Base-by-base conservation (phyloP, 2,888 invertebrate species). In the Coecobrya sp. region DNA sequence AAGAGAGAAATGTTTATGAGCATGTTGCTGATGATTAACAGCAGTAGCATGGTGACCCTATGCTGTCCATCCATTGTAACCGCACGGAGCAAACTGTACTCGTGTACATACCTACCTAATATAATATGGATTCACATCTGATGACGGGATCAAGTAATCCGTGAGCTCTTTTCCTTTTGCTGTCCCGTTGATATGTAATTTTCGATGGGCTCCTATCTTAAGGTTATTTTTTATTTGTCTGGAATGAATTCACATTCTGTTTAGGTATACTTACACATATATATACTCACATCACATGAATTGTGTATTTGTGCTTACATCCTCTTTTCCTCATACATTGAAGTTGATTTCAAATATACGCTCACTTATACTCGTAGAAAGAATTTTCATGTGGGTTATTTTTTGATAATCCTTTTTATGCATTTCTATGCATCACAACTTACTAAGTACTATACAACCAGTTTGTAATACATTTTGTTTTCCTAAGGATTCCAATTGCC, bases 401-500 rank as follows among this genome's bases (percentile, higher is more conserved):
- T 13, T 2, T 30, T 30, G 36, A 70, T 70, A 70, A 70, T 70
- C 68, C 68, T 11, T 30, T 36, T 36, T 7, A 30, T 30, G 68
- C 36, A 16, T 0, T 13, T 10, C 30, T 13, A 70, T 27, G 13
- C 22, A 27, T 27, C 30, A 70, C 68, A 8, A 70, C 68, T n/a
- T n/a, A n/a, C n/a, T n/a, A n/a, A n/a, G n/a, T n/a, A n/a, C n/a
- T n/a, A n/a, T n/a, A n/a, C n/a, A 30, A 30, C 68, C 68, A 36
- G 68, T 70, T 70, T 70, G 30, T 36, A 70, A 70, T 70, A n/a
- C n/a, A 70, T 70, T 70, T 70, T 70, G n/a, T 36, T 36, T 36
- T 70, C 16, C 68, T 65, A 25, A 30, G 30, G 68, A 36, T 30
- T 70, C 68, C 30, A 70, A 30, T 30, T 30, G 68, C 36, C 68